These are phyloP conservation scores for Agrotis exclamationis DNA, from an alignment of 2,888 invertebrate genomes.

Conservation along the genomic window DNA sequence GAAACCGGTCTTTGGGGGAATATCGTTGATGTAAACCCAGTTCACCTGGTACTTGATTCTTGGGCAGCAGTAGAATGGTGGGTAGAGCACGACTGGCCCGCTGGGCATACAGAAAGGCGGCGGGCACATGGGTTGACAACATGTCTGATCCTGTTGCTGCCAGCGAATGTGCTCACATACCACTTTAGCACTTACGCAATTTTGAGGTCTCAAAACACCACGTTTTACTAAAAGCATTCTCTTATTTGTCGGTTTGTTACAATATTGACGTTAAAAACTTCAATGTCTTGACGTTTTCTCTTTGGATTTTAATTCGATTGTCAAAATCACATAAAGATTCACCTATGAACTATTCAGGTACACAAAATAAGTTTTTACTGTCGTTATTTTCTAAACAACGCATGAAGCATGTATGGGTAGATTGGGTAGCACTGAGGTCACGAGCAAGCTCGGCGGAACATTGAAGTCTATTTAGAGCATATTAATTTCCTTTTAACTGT, in stretches of 20 bases:
- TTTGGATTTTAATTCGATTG: conserved; percentile 2
- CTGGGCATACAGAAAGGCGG: conserved; percentile 49
- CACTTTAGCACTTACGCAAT: conserved; percentile 25
- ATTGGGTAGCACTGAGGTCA: background rate
- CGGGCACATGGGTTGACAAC: background rate
- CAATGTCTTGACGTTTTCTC: conserved; percentile 29
- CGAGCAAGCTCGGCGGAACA: background rate
- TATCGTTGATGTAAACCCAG: conserved; percentile 91
- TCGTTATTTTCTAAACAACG: conserved; percentile 3
- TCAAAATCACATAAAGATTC: conserved; percentile 13
- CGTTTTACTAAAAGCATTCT: conserved; percentile 49
- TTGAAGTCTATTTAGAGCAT: conserved; percentile 16
- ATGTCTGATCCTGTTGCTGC: conserved; percentile 16
- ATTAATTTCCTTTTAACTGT: conserved; percentile 30
- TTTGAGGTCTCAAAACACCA: conserved; percentile 12
- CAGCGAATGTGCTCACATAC: conserved; percentile 38
- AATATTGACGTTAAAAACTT: background rate
- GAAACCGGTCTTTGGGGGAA: conserved; percentile 91
- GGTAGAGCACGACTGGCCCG: conserved; percentile 53
- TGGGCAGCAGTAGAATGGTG: conserved; percentile 77
- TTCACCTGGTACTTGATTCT: conserved; percentile 80
- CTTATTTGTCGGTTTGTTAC: background rate
- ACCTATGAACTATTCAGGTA: background rate
- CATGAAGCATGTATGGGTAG: background rate
- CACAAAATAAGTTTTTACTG: background rate